Percentiles rank a stretch among this genome's conserved stretches.
These are phyloP conservation scores for Hermatobates lingyangjiaoensis DNA, from an alignment of 1,140 invertebrate species.

Conservation along the genomic window DNA sequence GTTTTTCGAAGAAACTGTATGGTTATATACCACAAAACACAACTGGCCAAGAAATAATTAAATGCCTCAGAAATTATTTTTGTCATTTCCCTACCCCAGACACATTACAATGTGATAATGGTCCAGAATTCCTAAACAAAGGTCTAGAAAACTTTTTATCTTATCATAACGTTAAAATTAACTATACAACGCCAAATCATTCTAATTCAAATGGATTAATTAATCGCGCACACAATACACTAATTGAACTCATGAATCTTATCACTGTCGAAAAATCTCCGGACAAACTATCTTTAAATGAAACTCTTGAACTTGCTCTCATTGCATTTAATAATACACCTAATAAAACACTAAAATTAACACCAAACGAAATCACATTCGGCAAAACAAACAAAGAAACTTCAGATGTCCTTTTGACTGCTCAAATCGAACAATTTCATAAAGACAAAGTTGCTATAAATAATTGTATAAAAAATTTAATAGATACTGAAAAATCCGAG, in stretches of 20 bases:
- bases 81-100: neutral
- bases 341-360: constrained; percentile 1
- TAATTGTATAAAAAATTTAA: neutral
- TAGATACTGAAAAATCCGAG: constrained; percentile 2
- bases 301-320: neutral
- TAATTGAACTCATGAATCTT: neutral
- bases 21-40: neutral
- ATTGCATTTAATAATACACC: constrained; percentile 3
- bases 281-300: neutral
- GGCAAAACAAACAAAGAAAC: neutral
- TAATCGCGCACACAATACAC: neutral
- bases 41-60: neutral
- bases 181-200: constrained; percentile 1
- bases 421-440: neutral
- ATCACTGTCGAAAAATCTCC: neutral
- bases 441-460: neutral
- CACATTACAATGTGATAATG: neutral
- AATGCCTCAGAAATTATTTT: neutral
- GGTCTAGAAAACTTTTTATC: constrained; percentile 1
- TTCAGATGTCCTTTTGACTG: neutral
- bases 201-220: neutral
- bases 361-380: constrained; percentile 4
- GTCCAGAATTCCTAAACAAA: constrained; percentile 1
- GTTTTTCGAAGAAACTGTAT: constrained; percentile 3
- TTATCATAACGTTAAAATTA: neutral